Percentiles rank a stretch among this genome's conserved stretches.
phyloP scores from a whole-genome alignment of 2,888 invertebrate genomes.

The Scaptomyza reducta region DNA sequence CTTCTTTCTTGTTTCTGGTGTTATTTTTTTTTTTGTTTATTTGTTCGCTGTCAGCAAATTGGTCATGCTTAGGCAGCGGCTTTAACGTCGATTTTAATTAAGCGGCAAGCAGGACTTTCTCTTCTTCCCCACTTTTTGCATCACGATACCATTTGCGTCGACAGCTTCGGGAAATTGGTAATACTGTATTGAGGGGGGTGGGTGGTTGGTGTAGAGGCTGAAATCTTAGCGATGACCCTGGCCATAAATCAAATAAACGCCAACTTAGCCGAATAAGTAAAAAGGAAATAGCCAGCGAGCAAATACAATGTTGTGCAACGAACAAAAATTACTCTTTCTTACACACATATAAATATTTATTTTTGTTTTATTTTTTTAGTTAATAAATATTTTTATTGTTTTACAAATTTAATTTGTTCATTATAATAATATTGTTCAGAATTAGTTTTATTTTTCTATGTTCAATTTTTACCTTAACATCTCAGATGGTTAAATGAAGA shows the following conservation, averaged over 20 bases:
- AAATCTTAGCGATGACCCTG: conserved; percentile 64
- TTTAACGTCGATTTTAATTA: conserved; percentile 76
- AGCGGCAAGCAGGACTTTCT: conserved; percentile 24
- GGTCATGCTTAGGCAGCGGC: conserved; percentile 57
- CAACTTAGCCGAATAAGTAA: conserved; percentile 65
- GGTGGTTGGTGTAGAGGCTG: conserved; percentile 26
- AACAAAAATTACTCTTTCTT: neutral
- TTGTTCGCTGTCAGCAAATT: conserved; percentile 62
- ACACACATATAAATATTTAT: too few species aligned
- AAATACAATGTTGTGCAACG: neutral
- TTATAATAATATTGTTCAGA: too few species aligned
- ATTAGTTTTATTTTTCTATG: too few species aligned
- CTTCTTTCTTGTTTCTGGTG: neutral
- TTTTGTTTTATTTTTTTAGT: too few species aligned
- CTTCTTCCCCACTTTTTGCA: neutral
- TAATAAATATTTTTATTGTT: too few species aligned
- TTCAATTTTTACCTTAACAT: too few species aligned
- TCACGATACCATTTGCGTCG: neutral
- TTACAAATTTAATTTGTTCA: too few species aligned
- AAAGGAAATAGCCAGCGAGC: conserved; percentile 18
- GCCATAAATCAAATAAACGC: conserved; percentile 80
- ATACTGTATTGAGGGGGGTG: conserved; percentile 6
- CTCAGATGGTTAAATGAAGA: too few species aligned
- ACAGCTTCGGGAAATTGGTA: conserved; percentile 35
- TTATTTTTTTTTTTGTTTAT: neutral